Base-by-base conservation (phyloP, 1,140 invertebrate species). In the Drosophila neocordata region DNA sequence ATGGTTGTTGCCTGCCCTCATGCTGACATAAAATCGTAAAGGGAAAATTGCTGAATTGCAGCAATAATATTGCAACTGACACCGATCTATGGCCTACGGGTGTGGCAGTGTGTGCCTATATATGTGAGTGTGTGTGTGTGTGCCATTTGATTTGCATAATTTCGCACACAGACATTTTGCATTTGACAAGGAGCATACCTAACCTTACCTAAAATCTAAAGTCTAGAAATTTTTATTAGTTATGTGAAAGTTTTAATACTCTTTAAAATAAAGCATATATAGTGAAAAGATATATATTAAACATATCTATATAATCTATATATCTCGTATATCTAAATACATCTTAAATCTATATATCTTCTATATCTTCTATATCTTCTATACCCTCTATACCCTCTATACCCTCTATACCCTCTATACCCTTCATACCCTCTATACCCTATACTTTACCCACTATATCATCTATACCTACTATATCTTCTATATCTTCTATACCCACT, bases 141-240 rank as follows among this genome's bases (percentile, higher is more conserved):
- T 88, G 78, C 78, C 75, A 88, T 87, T 87, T 87, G 82, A 87
- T 87, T 87, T 87, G 83, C 83, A 87, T 87, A 87, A 87, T 82
- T 75, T 79, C 63, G 78, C 78, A 72, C 62, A 70, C 67, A 75
- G 58, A 55, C 68, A 53, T 53, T 48, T 48, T 48, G 41, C 41
- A 48, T 48, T 20, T 48, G 41, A 70, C 58, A 68, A 59, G 5
- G 38, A 60, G 38, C 44, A 51, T 70, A 82, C 65, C 56, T 67
- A 72, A 77, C 81, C 81, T 77, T 64, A 60, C 38, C 69, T 24
- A 13, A 38, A 53, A 59, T 31, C 53, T 6, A 31, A 31, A 9
- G 34, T 63, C n/a, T 13, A 22, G 51, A 52, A 6, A 7, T 15
- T 20, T 11, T 48, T 8, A 8, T 6, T 6, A 12, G 41, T 18